A percentile compares a stretch with the other conserved stretches of the same genome.
These are phyloP conservation scores for Heteromormyrus szaboi DNA, from an alignment of 2,797 vertebrate species.

Conservation along the genomic window DNA sequence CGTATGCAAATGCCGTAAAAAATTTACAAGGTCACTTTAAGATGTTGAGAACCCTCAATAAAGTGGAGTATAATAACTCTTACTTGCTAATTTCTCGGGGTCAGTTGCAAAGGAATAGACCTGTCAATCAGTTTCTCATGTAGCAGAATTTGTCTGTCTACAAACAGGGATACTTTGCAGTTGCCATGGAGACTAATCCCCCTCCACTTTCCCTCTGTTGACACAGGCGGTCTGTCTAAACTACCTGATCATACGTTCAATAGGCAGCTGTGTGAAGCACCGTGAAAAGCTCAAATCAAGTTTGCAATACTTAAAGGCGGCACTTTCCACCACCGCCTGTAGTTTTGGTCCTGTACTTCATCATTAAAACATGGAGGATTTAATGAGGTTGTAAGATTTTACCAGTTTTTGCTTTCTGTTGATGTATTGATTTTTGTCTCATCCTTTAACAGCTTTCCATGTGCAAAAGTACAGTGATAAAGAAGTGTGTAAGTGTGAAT, in stretches of 20 bases:
- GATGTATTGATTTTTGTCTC: not conserved
- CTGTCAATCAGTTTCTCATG: slow-evolving; percentile 97
- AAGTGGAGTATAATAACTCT: slow-evolving; percentile 87
- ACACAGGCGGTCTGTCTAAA: slow-evolving; percentile 84
- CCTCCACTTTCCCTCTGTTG: slow-evolving; percentile 79
- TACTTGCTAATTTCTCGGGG: slow-evolving; percentile 95
- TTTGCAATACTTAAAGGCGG: slow-evolving; percentile 66
- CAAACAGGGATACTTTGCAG: slow-evolving; percentile 88
- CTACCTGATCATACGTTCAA: slow-evolving; percentile 91
- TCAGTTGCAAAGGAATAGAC: slow-evolving; percentile 90
- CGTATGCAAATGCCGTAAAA: slow-evolving; percentile 90
- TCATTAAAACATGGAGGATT: slow-evolving; percentile 9
- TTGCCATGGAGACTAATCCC: slow-evolving; percentile 97
- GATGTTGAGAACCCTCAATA: slow-evolving; percentile 83
- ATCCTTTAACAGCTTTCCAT: not conserved
- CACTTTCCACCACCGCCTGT: slow-evolving; percentile 47
- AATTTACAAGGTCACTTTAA: slow-evolving; percentile 93
- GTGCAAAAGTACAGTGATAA: slow-evolving; percentile 3
- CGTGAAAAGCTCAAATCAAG: slow-evolving; percentile 74
- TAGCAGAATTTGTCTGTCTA: slow-evolving; percentile 94
- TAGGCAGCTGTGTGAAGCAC: slow-evolving; percentile 71
- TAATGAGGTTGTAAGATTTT: slow-evolving; percentile 6
- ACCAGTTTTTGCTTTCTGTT: not conserved
- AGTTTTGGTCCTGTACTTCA: slow-evolving; percentile 39
- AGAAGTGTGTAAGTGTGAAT: slow-evolving; percentile 3